A percentile compares a stretch with the other conserved stretches of the same genome.
phyloP scores from a whole-genome alignment of 1,140 invertebrate genomes.

The Drosophila seguyi region DNA sequence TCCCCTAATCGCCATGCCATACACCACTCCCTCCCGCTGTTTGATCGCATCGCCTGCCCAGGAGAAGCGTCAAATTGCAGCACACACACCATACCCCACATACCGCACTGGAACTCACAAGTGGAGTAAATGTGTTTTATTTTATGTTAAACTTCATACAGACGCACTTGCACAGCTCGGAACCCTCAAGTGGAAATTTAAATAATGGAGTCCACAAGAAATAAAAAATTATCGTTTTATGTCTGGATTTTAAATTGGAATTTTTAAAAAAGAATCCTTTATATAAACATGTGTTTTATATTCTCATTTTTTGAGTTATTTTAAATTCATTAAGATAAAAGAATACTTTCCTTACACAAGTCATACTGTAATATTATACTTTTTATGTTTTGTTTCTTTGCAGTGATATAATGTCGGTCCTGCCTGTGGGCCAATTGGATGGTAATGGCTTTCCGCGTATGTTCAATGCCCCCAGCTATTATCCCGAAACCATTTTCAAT shows the following conservation, averaged over 20 bases:
- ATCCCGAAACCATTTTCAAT: slow-evolving; percentile 84
- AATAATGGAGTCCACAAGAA: neutral
- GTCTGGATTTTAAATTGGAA: neutral
- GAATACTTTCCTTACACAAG: too few species aligned
- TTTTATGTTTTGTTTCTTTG: slow-evolving; percentile 42
- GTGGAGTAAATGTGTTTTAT: slow-evolving; percentile 49
- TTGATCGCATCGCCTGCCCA: slow-evolving; percentile 35
- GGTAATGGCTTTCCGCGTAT: slow-evolving; percentile 81
- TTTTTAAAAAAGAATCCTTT: neutral
- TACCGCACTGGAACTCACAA: slow-evolving; percentile 28
- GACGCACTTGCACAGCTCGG: slow-evolving; percentile 6
- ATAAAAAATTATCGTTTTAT: neutral
- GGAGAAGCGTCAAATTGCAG: slow-evolving; percentile 72
- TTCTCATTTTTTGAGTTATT: too few species aligned
- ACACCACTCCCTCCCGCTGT: slow-evolving; percentile 49
- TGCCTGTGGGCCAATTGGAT: slow-evolving; percentile 83
- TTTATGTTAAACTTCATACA: slow-evolving; percentile 32
- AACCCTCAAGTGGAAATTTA: slow-evolving; percentile 1
- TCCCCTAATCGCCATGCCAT: slow-evolving; percentile 27
- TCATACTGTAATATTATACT: neutral
- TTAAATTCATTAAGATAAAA: too few species aligned
- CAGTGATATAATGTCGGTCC: slow-evolving; percentile 83
- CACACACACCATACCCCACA: slow-evolving; percentile 26
- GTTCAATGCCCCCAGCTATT: slow-evolving; percentile 84
- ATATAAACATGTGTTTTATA: too few species aligned